Evolutionary conservation across 2,113 vertebrate genomes (phyloP).

Genomic region (Tringa solitaria): DNA sequence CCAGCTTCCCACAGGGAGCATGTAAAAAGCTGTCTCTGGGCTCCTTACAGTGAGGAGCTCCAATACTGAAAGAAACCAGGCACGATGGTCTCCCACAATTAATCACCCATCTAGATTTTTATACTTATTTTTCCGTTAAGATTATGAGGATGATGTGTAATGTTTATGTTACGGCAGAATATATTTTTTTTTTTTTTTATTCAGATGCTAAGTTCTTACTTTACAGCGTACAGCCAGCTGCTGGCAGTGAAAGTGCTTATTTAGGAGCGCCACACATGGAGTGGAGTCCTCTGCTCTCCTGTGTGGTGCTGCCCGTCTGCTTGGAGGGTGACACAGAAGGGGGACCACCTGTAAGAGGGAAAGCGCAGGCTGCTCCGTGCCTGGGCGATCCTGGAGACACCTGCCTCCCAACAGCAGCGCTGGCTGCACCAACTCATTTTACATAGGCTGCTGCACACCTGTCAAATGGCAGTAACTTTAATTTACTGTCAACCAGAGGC

Average conservation of each 20-base stretch:
- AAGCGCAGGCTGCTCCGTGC: accelerated
- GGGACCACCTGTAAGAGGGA: neutral
- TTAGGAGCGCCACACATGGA: neutral
- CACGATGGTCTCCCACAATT: neutral
- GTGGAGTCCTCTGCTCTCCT: neutral
- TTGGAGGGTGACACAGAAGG: accelerated
- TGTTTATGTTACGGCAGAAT: neutral
- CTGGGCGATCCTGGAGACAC: neutral
- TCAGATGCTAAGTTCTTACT: neutral
- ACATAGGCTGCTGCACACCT: constrained; percentile 24
- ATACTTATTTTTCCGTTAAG: neutral
- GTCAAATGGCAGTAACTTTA: constrained; percentile 43
- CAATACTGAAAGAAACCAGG: neutral
- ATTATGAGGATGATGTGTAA: neutral
- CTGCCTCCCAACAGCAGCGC: neutral
- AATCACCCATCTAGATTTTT: neutral
- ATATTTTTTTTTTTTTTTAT: neutral
- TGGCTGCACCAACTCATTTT: neutral
- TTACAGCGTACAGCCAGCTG: neutral
- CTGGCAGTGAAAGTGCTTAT: neutral
- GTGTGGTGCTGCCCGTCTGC: neutral
- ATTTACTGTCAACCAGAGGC: constrained; percentile 13
- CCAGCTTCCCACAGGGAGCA: constrained; percentile 18
- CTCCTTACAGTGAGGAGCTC: neutral
- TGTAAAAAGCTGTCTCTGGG: neutral